Evolutionary conservation across 2,888 invertebrate species (phyloP).

Genomic region (Hydraecia micacea): DNA sequence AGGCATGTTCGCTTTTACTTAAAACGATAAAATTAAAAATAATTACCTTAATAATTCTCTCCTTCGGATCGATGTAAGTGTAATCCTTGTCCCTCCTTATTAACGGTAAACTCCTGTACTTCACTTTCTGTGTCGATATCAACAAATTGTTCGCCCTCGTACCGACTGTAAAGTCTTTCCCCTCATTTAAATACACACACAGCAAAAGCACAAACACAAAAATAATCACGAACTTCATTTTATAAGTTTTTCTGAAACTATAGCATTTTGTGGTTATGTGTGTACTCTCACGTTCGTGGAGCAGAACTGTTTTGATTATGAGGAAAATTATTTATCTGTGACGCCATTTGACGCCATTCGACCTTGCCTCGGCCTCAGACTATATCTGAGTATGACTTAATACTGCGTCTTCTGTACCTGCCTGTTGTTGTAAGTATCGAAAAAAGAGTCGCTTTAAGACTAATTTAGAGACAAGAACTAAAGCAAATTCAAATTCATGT

Average conservation of each 20-base stretch:
- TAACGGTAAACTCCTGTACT: slow-evolving; percentile 76
- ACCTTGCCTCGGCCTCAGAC: slow-evolving; percentile 73
- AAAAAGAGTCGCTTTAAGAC: slow-evolving; percentile 23
- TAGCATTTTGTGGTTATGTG: slow-evolving; percentile 73
- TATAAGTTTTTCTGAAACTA: slow-evolving; percentile 47
- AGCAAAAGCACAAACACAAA: slow-evolving; percentile 74
- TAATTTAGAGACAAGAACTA: slow-evolving; percentile 27
- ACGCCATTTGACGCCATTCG: slow-evolving; percentile 70
- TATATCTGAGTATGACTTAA: slow-evolving; percentile 66
- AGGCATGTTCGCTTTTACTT: neutral
- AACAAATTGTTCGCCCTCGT: slow-evolving; percentile 83
- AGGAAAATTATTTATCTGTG: slow-evolving; percentile 77
- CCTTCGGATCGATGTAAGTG: slow-evolving; percentile 79
- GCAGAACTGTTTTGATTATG: slow-evolving; percentile 67
- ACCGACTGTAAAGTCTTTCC: slow-evolving; percentile 83
- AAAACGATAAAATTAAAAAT: slow-evolving; percentile 23
- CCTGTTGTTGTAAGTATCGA: slow-evolving; percentile 8
- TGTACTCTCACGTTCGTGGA: slow-evolving; percentile 62
- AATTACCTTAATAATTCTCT: slow-evolving; percentile 83
- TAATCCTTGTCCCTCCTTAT: slow-evolving; percentile 84
- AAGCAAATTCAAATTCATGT: slow-evolving; percentile 35
- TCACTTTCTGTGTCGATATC: slow-evolving; percentile 83
- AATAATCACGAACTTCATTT: slow-evolving; percentile 78
- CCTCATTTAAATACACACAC: slow-evolving; percentile 74
- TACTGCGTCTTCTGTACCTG: slow-evolving; percentile 46